phyloP scores from a whole-genome alignment of 2,797 vertebrate genomes.

The Sebastes minor region DNA sequence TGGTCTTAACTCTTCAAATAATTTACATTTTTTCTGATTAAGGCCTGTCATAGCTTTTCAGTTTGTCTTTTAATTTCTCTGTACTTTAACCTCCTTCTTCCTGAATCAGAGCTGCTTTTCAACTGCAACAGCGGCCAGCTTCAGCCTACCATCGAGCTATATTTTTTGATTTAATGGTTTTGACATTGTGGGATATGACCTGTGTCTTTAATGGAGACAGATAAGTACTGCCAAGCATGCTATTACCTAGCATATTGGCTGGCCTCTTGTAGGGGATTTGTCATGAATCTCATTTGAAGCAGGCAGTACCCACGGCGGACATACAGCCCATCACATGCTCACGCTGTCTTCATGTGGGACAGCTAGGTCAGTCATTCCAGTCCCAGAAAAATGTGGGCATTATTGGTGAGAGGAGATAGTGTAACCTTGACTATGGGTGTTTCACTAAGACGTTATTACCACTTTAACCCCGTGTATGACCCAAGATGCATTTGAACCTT shows the following conservation, averaged over 20 bases:
- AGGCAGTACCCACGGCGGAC: conserved; percentile 44
- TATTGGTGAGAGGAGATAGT: conserved; percentile 7
- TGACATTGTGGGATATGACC: conserved; percentile 70
- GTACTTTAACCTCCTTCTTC: conserved; percentile 2
- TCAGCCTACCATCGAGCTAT: conserved; percentile 19
- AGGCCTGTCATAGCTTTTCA: not conserved
- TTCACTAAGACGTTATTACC: not conserved
- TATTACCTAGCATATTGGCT: conserved; percentile 67
- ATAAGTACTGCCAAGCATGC: conserved; percentile 62
- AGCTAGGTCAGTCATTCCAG: conserved; percentile 35
- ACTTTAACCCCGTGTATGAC: not conserved
- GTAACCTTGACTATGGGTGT: conserved; percentile 3
- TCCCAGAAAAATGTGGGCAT: conserved; percentile 1
- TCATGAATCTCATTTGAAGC: conserved; percentile 74
- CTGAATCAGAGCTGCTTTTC: conserved; percentile 16
- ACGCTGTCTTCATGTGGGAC: conserved; percentile 18
- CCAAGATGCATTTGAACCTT: not conserved
- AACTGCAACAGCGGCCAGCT: conserved; percentile 1
- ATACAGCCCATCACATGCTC: conserved; percentile 34
- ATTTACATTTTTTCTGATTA: not conserved
- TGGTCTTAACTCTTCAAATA: not conserved
- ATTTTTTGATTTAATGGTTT: conserved; percentile 65
- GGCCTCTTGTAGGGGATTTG: conserved; percentile 63
- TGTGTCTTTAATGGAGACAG: conserved; percentile 67
- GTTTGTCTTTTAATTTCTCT: not conserved